Conservation (phyloP, 2,797 vertebrate genomes). For the Salmo trutta region DNA sequence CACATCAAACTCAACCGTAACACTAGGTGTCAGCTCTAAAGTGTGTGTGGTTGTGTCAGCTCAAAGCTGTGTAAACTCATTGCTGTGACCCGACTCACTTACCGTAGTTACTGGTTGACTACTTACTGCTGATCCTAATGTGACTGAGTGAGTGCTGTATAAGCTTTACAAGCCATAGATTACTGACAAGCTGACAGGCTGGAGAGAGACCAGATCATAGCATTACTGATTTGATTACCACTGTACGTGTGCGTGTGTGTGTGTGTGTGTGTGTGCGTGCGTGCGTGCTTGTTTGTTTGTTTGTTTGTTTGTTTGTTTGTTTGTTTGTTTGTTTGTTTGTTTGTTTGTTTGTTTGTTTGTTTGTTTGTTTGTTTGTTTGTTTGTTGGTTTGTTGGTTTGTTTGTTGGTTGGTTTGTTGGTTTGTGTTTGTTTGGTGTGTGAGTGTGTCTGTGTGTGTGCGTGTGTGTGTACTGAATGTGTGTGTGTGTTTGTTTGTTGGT, state of each 20-base stretch:
- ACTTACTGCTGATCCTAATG: conserved; percentile 19
- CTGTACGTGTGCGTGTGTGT: background rate
- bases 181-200: conserved; percentile 39
- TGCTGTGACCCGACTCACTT: conserved; percentile 33
- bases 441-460: fast-evolving
- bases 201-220: conserved; percentile 51
- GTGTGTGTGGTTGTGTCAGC: conserved; percentile 21
- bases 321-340: no score
- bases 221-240: conserved; percentile 14
- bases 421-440: no score
- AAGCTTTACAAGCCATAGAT: background rate
- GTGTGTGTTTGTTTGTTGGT: no score
- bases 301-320: no score
- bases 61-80: conserved; percentile 10
- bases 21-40: background rate
- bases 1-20: background rate
- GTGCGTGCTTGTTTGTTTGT: background rate
- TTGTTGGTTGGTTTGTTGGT: no score
- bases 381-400: no score
- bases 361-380: no score
- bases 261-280: background rate
- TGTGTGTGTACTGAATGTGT: no score
- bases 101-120: conserved; percentile 41
- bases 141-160: conserved; percentile 10
- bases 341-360: no score